Percentiles rank a stretch among this genome's conserved stretches.
These are phyloP conservation scores for Amphimallon solstitiale DNA, from an alignment of 2,888 invertebrate genomes.

Conservation along the genomic window DNA sequence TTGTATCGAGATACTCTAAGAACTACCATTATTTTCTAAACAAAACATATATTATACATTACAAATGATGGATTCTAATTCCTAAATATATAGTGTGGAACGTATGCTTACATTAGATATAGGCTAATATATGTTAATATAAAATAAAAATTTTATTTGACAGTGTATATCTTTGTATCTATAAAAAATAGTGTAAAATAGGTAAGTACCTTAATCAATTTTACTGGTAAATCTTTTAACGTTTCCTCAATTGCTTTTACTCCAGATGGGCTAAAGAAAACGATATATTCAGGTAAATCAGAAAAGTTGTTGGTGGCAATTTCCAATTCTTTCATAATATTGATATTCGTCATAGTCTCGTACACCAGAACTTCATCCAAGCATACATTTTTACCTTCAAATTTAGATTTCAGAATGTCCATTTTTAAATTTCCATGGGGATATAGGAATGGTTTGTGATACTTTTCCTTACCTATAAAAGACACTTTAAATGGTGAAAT, in stretches of 20 bases:
- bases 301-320: constrained; percentile 57
- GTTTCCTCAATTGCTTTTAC: constrained; percentile 63
- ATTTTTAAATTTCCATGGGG: constrained; percentile 69
- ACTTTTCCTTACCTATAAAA: constrained; percentile 57
- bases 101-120: too few relatives aligned
- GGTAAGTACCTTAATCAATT: constrained; percentile 46
- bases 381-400: constrained; percentile 60
- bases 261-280: constrained; percentile 71
- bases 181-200: too few relatives aligned
- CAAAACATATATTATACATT: too few relatives aligned
- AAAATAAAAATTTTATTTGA: too few relatives aligned
- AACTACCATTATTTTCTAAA: too few relatives aligned
- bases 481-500: constrained; percentile 7
- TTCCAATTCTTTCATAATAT: constrained; percentile 62
- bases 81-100: too few relatives aligned
- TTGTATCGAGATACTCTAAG: too few relatives aligned
- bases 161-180: too few relatives aligned
- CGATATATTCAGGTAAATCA: constrained; percentile 64
- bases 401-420: constrained; percentile 64
- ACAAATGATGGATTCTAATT: too few relatives aligned
- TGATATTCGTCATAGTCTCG: constrained; percentile 65
- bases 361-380: constrained; percentile 67
- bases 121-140: too few relatives aligned
- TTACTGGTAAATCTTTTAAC: constrained; percentile 55
- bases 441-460: constrained; percentile 64